Evolutionary conservation across 2,113 vertebrate species (phyloP), one percentile per base, ranked within the genome.

Genomic region (Drymodes brunneopygia): DNA sequence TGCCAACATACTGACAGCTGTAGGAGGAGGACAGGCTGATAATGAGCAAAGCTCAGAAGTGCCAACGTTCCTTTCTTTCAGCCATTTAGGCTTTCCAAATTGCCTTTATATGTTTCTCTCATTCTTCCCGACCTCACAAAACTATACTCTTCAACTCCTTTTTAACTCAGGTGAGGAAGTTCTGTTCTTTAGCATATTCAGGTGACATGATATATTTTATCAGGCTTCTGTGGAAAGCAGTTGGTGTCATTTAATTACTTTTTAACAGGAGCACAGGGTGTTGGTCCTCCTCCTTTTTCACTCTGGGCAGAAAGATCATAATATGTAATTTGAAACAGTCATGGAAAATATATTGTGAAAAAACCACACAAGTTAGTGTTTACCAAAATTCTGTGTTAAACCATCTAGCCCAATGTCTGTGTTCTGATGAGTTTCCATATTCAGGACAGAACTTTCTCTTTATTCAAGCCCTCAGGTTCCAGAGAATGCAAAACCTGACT

Each of bases 1-100:
- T 33, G 84, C 84, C 95, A 97, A 36, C n/a, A 31, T 44, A 10
- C 56, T 81, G 90, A 81, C 92, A 94, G 65, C 57, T 90, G 57
- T 48, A 85, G 57, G 17, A 93, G 56, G 44, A 75, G 40, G 66
- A 88, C 48, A 93, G 61, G 31, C 40, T 90, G 73, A 64, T 48
- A 74, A 90, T 40, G 65, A 95, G 56, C 29, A 75, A 82, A 91
- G 44, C 35, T 56, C 66, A 67, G 57, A 70, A 90, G 19, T 7
- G 10, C 56, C 25, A 40, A 25, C 3, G 1, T 25, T 78, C 21
- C 28, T 51, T 62, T 74, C 65, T 92, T 70, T 85, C 69, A 57
- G 7, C 50, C 54, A 60, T 62, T 85, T 74, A 31, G 38, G 20
- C 65, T 95, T 92, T 75, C 23, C 29, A 88, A 35, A 72, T 75